Evolutionary conservation across 2,113 vertebrate species (phyloP).

Genomic region (Anarhynchus alexandrinus): DNA sequence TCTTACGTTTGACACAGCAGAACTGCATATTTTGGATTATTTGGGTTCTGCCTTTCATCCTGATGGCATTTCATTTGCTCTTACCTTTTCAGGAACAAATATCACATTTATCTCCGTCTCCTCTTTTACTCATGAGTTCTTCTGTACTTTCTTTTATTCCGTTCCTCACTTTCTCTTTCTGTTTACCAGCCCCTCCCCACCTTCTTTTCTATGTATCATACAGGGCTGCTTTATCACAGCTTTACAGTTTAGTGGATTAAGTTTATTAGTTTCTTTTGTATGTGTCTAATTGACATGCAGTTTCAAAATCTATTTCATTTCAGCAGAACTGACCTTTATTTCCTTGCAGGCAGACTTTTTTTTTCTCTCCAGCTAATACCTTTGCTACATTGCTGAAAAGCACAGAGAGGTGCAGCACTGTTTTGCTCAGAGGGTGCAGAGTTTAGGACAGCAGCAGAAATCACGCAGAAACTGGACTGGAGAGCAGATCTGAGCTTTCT

Average conservation of each 20-base stretch:
- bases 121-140: conserved; percentile 6
- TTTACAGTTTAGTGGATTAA: conserved; percentile 49
- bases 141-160: neutral
- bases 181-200: conserved; percentile 1
- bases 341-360: neutral
- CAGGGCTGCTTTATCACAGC: conserved; percentile 7
- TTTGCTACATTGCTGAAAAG: neutral
- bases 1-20: neutral
- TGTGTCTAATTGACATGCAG: conserved; percentile 52
- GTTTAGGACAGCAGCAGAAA: neutral
- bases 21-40: neutral
- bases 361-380: neutral
- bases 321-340: conserved; percentile 49
- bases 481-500: neutral
- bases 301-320: conserved; percentile 61
- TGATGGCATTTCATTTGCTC: neutral
- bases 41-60: conserved; percentile 4
- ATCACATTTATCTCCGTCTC: conserved; percentile 16
- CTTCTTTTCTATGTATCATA: neutral
- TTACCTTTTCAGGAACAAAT: conserved; percentile 6
- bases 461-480: neutral
- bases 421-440: neutral
- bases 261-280: conserved; percentile 60
- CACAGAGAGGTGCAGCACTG: neutral
- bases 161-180: neutral